Base-by-base conservation (phyloP, 2,797 vertebrate species). In the Parauchenoglanis ngamensis region DNA sequence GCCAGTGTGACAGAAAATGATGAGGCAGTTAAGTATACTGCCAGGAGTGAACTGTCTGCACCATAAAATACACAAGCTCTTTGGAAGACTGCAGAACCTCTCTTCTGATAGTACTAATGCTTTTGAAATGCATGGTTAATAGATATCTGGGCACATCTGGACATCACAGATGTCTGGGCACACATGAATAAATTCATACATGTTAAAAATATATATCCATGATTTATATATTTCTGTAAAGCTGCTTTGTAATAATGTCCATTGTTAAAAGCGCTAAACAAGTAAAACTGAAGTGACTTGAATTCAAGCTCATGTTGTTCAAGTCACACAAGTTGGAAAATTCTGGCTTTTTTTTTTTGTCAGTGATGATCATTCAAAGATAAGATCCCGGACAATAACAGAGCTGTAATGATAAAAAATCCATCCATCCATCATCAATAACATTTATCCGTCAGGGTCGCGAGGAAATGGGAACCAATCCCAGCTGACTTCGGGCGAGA, bases 31-130 rank as follows among this genome's bases (percentile, higher is more conserved):
- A 65, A 21, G 19, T 31, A 17, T 52, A 89, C 90, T 88, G 59
- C 93, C 93, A 94, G 90, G 94, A 93, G 92, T 93, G 91, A 91
- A 79, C 88, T 87, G 81, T 93, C 90, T 91, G 91, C 91, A 88
- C 61, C 91, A 94, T 94, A 54, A 94, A 95, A 95, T 89, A 94
- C 94, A 93, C 90, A 94, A 90, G 57, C 76, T 92, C 90, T 88
- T 90, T 65, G 85, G 92, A 92, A 93, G 63, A 84, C 89, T 87
- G 40, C 87, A 89, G 57, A 88, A 90, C 91, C 91, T 88, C 89
- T 85, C 87, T 54, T 61, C 85, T 86, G 65, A 73, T 70, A 89
- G 86, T 57, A 91, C 54, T 7, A 75, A 82, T 59, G 23, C 28
- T 82, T 87, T 70, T n/a, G n/a, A 72, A 89, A 89, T 83, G 40